Evolutionary conservation across 2,888 invertebrate species (phyloP).

Genomic region (Dryobota labecula): DNA sequence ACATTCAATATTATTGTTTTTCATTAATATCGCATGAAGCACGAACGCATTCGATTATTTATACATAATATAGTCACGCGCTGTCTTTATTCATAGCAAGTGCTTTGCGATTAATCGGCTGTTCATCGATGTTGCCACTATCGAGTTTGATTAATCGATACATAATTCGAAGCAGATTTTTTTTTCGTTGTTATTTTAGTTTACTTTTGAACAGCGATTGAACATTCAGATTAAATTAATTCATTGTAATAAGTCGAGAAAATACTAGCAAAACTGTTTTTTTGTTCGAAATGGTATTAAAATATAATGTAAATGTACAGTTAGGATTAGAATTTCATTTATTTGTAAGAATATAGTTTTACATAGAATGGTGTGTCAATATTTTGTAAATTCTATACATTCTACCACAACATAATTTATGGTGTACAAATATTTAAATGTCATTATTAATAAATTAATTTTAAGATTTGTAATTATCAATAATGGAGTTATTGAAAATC

Average conservation of each 20-base stretch:
- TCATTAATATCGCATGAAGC: background rate
- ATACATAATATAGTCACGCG: constrained; percentile 42
- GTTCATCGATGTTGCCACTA: constrained; percentile 28
- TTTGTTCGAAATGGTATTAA: background rate
- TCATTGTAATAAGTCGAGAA: background rate
- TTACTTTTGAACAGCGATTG: background rate
- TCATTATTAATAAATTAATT: too few relatives aligned
- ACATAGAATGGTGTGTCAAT: too few relatives aligned
- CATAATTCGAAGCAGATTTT: background rate
- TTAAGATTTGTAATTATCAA: too few relatives aligned
- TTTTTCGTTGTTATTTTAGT: background rate
- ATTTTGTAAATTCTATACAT: too few relatives aligned
- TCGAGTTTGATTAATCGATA: constrained; percentile 32
- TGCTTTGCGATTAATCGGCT: constrained; percentile 34
- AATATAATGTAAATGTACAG: background rate
- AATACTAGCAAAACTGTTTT: background rate
- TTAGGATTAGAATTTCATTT: too few relatives aligned
- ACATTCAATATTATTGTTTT: constrained; percentile 4
- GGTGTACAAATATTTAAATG: too few relatives aligned
- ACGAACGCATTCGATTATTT: constrained; percentile 16
- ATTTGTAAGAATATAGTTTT: too few relatives aligned
- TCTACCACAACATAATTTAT: too few relatives aligned
- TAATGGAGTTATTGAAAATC: too few relatives aligned
- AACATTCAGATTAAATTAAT: background rate
- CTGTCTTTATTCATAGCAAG: constrained; percentile 18